A percentile compares a stretch with the other conserved stretches of the same genome.
These are phyloP conservation scores for Tauraco erythrolophus DNA, from an alignment of 2,113 vertebrate species.

Conservation along the genomic window DNA sequence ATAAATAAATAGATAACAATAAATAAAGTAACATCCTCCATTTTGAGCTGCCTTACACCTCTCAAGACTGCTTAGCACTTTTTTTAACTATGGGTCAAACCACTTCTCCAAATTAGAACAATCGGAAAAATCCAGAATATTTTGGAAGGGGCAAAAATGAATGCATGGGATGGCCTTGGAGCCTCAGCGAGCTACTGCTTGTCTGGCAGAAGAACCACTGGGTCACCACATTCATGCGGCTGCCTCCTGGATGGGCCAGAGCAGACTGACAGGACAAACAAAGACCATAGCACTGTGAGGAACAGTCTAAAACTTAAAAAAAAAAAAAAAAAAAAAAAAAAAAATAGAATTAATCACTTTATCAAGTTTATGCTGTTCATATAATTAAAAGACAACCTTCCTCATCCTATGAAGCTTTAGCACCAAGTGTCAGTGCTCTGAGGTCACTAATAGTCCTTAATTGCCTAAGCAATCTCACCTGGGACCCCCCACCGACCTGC, in stretches of 20 bases:
- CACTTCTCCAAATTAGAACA: fast-evolving
- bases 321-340: background rate
- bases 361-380: background rate
- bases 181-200: background rate
- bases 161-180: background rate
- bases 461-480: background rate
- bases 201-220: background rate
- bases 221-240: background rate
- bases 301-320: background rate
- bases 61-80: fast-evolving
- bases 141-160: background rate
- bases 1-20: background rate
- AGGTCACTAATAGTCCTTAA: background rate
- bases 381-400: background rate
- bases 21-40: background rate
- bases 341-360: background rate
- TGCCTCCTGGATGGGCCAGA: background rate
- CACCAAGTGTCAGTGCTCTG: background rate
- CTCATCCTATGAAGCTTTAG: background rate
- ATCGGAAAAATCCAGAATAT: background rate
- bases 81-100: background rate
- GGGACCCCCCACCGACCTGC: no score
- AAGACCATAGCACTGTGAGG: background rate
- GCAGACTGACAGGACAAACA: background rate
- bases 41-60: background rate